Conservation (phyloP, 2,113 vertebrate species). For the Daubentonia madagascariensis region DNA sequence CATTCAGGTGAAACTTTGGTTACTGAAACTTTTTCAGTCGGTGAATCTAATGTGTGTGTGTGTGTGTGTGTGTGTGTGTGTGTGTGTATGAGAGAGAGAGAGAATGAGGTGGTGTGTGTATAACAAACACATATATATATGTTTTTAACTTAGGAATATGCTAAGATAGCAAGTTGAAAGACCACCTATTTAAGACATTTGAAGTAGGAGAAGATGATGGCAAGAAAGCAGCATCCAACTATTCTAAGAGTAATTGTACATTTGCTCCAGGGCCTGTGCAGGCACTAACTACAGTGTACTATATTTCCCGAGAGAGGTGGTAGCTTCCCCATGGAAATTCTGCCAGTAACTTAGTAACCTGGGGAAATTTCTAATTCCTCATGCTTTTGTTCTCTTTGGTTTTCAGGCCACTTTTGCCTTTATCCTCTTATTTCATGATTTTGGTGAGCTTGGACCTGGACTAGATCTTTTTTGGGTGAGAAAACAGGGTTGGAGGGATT, state of each 20-base stretch:
- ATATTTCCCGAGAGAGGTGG: neutral
- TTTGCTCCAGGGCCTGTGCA: neutral
- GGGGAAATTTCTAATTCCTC: neutral
- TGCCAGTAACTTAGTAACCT: slow-evolving; percentile 7
- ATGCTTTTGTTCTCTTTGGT: neutral
- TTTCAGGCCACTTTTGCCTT: neutral
- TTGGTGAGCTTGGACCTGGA: neutral
- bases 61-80: no score
- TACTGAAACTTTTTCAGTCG: neutral
- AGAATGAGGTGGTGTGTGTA: no score
- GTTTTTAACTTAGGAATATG: neutral
- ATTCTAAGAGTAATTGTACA: neutral
- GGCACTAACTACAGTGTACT: neutral
- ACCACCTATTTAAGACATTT: neutral
- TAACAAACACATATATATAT: neutral
- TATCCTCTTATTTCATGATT: neutral
- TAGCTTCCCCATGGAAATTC: neutral
- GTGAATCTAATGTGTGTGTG: neutral
- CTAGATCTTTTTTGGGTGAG: neutral
- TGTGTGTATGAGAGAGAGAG: neutral
- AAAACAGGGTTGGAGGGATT: neutral
- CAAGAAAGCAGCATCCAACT: neutral
- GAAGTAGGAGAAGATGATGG: neutral
- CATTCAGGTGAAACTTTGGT: neutral
- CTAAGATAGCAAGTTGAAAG: neutral